Percentiles rank a stretch among this genome's conserved stretches.
Conservation (phyloP, 2,888 invertebrate genomes). For the Pomacea canaliculata region DNA sequence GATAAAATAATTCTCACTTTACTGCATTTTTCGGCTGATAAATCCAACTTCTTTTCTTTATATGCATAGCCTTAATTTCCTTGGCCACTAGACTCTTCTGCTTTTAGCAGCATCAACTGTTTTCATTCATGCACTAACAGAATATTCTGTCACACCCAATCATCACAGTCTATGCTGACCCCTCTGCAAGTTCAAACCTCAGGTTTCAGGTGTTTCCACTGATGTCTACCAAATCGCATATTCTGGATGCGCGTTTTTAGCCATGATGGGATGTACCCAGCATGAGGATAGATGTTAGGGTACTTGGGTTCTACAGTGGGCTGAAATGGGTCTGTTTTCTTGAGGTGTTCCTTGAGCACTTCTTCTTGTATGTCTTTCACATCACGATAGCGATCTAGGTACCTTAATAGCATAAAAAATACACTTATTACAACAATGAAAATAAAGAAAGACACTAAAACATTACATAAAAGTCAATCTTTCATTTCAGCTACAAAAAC, state of each 20-base stretch:
- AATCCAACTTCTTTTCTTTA: no score
- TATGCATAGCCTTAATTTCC: no score
- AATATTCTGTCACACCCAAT: no score
- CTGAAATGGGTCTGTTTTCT: constrained; percentile 84
- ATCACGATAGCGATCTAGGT: constrained; percentile 94
- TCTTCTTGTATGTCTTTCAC: constrained; percentile 91
- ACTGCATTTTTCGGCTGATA: no score
- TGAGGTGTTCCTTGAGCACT: constrained; percentile 84
- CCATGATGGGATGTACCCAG: constrained; percentile 57
- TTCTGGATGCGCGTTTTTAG: constrained; percentile 43
- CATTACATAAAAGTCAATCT: no score
- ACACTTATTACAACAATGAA: not conserved
- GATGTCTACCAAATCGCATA: constrained; percentile 40
- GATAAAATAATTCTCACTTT: no score
- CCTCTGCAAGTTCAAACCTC: not conserved
- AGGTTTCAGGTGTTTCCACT: constrained; percentile 46
- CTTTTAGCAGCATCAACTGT: no score
- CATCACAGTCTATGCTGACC: not conserved
- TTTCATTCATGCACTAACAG: no score
- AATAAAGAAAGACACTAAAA: no score
- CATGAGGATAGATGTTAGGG: constrained; percentile 39
- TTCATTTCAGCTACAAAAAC: no score
- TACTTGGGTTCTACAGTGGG: constrained; percentile 49
- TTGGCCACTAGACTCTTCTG: no score
- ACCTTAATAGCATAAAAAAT: constrained; percentile 71